Evolutionary conservation across 1,140 invertebrate genomes (phyloP), one percentile per base, ranked within the genome.

Genomic region (Ceratosolen fusciceps): DNA sequence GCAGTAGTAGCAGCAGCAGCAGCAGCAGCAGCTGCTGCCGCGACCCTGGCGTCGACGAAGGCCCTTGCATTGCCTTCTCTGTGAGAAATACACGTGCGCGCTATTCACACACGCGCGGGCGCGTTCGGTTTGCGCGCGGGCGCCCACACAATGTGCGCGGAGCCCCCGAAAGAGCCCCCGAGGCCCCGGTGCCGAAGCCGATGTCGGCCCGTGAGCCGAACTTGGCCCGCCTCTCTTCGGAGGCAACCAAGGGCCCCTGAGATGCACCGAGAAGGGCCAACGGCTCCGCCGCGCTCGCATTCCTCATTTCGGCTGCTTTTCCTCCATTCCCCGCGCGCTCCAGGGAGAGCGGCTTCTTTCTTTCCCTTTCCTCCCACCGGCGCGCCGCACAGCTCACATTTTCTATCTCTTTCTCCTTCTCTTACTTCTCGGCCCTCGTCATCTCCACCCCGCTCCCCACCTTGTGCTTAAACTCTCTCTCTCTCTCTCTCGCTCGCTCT

Each of bases 71-170:
- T 29, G 67, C 37, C 67, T 49, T 26, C 87, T 87, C 87, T 88
- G 88, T 89, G 88, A 88, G 88, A 89, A 89, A 89, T 88, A 83
- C 88, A 89, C 87, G 88, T 88, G 88, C 83, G 87, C 84, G 78
- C 84, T 88, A 89, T 89, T 89, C 88, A 89, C 88, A 89, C 88
- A 72, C 81, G 79, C 74, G 80, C 74, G 67, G n/a, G n/a, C 34
- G 2, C 76, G 65, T 37, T 31, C 67, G 19, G 31, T 52, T 52
- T 52, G 49, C 31, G 49, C 68, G 29, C 52, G 21, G 34, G 73
- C 73, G 73, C 76, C 34, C 76, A 37, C 75, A 77, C 75, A 77
- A 70, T 70, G 65, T 60, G 47, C 39, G 1, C 67, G 67, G 4
- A 0, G 67, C 21, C 34, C 34, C 14, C 39, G n/a, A 10, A 19